Conservation (phyloP, 2,888 invertebrate genomes). For the Diaphora mendica region DNA sequence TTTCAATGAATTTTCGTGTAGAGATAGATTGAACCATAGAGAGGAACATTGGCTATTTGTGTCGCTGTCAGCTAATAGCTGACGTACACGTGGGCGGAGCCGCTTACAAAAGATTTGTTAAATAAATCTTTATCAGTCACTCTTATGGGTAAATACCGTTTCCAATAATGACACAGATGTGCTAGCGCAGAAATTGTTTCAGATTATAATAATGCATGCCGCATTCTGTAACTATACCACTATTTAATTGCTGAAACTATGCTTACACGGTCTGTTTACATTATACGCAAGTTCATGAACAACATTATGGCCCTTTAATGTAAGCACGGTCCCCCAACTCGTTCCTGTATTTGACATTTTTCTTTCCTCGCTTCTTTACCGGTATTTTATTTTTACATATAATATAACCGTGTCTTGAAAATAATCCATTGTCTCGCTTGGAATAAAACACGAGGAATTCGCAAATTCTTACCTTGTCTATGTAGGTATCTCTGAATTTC, state of each 20-base stretch:
- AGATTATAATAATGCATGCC: too few relatives aligned
- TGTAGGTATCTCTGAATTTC: neutral
- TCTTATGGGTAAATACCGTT: too few relatives aligned
- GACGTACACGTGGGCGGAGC: too few relatives aligned
- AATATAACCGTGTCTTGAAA: conserved; percentile 71
- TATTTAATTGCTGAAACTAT: conserved; percentile 17
- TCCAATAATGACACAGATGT: too few relatives aligned
- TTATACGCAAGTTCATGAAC: conserved; percentile 57
- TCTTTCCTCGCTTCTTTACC: conserved; percentile 64
- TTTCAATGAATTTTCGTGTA: too few relatives aligned
- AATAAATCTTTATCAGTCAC: too few relatives aligned
- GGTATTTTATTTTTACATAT: conserved; percentile 76
- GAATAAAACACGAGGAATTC: neutral
- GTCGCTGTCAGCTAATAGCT: too few relatives aligned
- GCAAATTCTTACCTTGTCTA: neutral
- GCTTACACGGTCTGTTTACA: conserved; percentile 42
- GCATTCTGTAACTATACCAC: too few relatives aligned
- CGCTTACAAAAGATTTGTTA: too few relatives aligned
- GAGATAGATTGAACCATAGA: too few relatives aligned
- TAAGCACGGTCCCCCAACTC: conserved; percentile 60
- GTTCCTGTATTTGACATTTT: conserved; percentile 68
- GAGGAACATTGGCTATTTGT: too few relatives aligned
- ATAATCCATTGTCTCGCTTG: conserved; percentile 62
- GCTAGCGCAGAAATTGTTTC: too few relatives aligned
- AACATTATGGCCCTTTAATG: conserved; percentile 57